Evolutionary conservation across 2,113 vertebrate species (phyloP).

Genomic region (Anser cygnoides): DNA sequence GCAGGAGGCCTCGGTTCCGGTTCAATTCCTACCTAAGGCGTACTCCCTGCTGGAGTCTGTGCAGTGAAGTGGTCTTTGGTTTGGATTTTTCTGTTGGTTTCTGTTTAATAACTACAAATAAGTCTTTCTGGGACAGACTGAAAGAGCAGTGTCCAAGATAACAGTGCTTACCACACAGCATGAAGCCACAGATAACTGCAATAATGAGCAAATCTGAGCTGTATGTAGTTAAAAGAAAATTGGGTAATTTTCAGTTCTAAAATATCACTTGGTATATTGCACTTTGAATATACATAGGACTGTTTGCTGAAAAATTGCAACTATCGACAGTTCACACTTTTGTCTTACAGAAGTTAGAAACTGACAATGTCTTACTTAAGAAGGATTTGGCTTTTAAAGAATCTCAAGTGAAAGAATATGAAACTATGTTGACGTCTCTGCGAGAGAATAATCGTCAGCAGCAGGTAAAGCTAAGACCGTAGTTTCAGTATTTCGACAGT

Average conservation of each 20-base stretch:
- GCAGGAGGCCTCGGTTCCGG: accelerated
- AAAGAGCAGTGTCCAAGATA: not conserved
- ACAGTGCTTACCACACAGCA: not conserved
- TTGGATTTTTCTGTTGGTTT: not conserved
- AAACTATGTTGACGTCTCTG: constrained; percentile 85
- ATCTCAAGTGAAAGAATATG: constrained; percentile 88
- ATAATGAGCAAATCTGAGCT: not conserved
- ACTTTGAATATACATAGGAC: not conserved
- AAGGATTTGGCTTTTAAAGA: constrained; percentile 90
- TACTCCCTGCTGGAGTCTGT: not conserved
- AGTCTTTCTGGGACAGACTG: not conserved
- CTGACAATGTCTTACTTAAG: constrained; percentile 85
- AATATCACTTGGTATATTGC: not conserved
- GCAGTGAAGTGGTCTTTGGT: not conserved
- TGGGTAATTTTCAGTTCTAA: not conserved
- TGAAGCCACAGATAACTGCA: not conserved
- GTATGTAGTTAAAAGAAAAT: accelerated
- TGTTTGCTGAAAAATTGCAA: not conserved
- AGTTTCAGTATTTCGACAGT: not conserved
- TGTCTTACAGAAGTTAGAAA: constrained; percentile 82
- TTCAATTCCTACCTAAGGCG: not conserved
- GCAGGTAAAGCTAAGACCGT: constrained; percentile 77
- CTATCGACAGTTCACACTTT: not conserved
- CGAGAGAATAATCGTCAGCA: constrained; percentile 91
- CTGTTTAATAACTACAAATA: not conserved